Conservation (phyloP, 2,797 vertebrate species). For the Pseudomugil tenellus region DNA sequence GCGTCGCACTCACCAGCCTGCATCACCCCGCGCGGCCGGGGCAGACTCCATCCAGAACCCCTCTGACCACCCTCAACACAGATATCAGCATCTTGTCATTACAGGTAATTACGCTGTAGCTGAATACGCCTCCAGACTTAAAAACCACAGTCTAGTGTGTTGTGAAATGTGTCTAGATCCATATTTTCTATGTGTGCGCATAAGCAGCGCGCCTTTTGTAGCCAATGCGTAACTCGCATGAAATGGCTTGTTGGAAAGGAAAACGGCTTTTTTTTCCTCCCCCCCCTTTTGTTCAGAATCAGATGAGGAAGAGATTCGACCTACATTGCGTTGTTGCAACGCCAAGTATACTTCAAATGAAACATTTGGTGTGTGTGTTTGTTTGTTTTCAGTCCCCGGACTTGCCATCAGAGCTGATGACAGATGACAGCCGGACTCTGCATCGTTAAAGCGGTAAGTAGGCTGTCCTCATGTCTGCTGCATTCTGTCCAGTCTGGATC, state of each 20-base stretch:
- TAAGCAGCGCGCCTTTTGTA: conserved; percentile 49
- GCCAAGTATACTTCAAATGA: conserved; percentile 23
- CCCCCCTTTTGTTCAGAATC: conserved; percentile 48
- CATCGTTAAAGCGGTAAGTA: conserved; percentile 92
- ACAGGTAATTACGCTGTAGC: conserved; percentile 86
- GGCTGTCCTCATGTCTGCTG: conserved; percentile 68
- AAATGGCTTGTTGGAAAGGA: conserved; percentile 66
- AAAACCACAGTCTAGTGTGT: conserved; percentile 1
- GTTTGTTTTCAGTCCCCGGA: conserved; percentile 90
- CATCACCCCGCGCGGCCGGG: conserved; percentile 86
- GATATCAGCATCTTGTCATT: conserved; percentile 97
- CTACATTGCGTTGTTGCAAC: conserved; percentile 33
- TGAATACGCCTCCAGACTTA: not conserved
- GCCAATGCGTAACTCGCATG: conserved; percentile 62
- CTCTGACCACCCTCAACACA: conserved; percentile 96
- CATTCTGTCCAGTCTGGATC: conserved; percentile 72
- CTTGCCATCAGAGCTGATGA: conserved; percentile 93
- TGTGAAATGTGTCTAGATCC: conserved; percentile 3
- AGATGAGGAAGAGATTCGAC: conserved; percentile 35
- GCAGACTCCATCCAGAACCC: conserved; percentile 87
- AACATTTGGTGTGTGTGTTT: conserved; percentile 59
- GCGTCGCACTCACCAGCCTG: conserved; percentile 90
- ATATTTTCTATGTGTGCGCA: conserved; percentile 48
- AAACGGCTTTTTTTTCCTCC: conserved; percentile 38
- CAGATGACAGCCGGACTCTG: conserved; percentile 96